Conservation (phyloP, 1,140 invertebrate genomes). For the Drosophila arawakana region DNA sequence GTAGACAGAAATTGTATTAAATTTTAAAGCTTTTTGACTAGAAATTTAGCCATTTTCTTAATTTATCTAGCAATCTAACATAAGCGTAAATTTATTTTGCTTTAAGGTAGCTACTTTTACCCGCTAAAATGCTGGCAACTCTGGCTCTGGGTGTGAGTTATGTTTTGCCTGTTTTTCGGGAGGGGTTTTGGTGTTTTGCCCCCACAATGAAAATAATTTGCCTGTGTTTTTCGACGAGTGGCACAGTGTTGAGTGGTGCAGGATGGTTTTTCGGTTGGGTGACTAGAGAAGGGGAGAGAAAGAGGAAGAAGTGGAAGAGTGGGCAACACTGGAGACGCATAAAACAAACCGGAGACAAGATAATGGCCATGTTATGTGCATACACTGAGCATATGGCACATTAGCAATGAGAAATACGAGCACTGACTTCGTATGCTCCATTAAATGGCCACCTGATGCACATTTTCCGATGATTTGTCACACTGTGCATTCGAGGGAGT, state of each 20-base stretch:
- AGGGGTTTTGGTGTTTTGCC: background rate
- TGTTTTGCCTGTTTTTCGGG: background rate
- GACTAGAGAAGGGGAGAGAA: background rate
- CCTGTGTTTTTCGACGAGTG: conserved; percentile 26
- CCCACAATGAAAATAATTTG: conserved; percentile 28
- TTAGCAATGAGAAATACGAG: conserved; percentile 34
- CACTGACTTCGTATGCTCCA: conserved; percentile 14
- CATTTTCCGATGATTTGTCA: conserved; percentile 28
- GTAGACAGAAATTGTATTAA: no score
- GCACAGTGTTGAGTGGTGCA: conserved; percentile 15
- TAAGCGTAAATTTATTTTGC: no score
- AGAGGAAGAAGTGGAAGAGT: conserved; percentile 12
- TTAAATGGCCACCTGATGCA: conserved; percentile 48
- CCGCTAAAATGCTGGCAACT: no score
- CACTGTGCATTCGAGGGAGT: conserved; percentile 7
- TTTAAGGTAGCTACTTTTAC: no score
- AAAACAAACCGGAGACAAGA: conserved; percentile 65
- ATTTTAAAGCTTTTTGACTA: no score
- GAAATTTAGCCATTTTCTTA: no score
- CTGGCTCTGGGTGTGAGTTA: background rate
- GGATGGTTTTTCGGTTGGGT: background rate
- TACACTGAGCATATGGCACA: conserved; percentile 62
- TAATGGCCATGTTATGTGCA: conserved; percentile 69
- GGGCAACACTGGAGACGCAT: conserved; percentile 51
- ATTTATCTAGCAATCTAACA: no score